phyloP scores from a whole-genome alignment of 2,113 vertebrate genomes.

The Delphinus delphis region DNA sequence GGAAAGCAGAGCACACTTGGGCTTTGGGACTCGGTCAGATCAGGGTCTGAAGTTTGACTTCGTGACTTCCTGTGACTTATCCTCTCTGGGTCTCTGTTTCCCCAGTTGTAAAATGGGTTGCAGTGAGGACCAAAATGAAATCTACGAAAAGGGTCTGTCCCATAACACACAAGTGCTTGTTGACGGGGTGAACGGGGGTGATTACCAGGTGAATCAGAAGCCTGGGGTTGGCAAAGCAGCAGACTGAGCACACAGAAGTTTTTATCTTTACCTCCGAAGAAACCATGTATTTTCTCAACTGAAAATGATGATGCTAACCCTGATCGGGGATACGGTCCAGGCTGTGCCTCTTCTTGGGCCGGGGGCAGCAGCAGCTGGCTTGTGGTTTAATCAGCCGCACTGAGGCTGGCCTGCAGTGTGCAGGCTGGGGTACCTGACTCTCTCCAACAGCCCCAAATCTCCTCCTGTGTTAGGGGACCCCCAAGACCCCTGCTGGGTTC shows the following conservation, averaged over 20 bases:
- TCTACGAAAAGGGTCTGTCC: background rate
- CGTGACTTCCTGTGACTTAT: background rate
- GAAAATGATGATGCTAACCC: background rate
- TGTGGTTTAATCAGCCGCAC: background rate
- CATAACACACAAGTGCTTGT: accelerated
- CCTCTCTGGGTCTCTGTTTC: background rate
- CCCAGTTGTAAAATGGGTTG: background rate
- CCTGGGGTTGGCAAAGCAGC: background rate
- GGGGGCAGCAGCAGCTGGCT: background rate
- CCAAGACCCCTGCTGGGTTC: background rate
- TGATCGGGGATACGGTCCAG: background rate
- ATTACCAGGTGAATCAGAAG: background rate
- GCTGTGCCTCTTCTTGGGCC: background rate
- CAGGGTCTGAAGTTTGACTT: background rate
- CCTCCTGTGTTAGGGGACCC: background rate
- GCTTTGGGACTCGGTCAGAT: background rate
- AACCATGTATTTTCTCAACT: background rate
- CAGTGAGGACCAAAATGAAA: background rate
- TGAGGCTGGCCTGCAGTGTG: background rate
- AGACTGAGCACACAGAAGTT: background rate
- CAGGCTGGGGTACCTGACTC: background rate
- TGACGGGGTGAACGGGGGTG: background rate
- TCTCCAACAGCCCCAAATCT: background rate
- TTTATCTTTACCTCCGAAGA: background rate
- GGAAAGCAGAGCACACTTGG: background rate